phyloP scores from a whole-genome alignment of 2,113 vertebrate species.

The Tinamus guttatus region DNA sequence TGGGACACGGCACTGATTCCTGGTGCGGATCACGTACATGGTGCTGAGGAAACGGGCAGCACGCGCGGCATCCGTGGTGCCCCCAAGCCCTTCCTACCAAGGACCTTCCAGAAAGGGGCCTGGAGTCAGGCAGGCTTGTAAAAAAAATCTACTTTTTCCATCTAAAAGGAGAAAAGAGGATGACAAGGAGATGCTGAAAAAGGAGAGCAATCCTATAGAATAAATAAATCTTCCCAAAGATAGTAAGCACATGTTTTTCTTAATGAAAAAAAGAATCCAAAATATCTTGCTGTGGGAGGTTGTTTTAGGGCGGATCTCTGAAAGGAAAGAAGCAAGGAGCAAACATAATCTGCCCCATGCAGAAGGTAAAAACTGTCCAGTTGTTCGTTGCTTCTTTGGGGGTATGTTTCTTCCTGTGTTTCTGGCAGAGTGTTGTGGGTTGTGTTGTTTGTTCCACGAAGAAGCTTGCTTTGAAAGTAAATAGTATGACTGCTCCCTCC shows the following conservation, averaged over 20 bases:
- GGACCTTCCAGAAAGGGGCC: not conserved
- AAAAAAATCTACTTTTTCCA: not conserved
- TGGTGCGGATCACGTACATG: no score
- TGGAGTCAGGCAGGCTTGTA: not conserved
- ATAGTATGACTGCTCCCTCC: not conserved
- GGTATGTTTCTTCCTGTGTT: not conserved
- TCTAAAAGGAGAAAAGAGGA: not conserved
- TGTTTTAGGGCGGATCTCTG: not conserved
- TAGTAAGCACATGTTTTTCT: not conserved
- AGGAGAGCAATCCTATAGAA: not conserved
- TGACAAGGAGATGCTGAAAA: not conserved
- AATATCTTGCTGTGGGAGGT: not conserved
- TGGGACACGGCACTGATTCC: no score
- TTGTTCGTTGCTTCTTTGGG: not conserved
- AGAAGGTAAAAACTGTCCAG: not conserved
- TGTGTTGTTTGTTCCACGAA: not conserved
- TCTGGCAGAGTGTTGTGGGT: not conserved
- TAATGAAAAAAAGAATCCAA: not conserved
- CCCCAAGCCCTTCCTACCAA: not conserved
- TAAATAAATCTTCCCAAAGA: not conserved
- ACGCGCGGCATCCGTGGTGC: no score
- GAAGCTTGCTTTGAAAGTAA: slow-evolving; percentile 24
- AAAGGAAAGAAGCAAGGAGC: not conserved
- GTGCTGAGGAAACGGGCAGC: no score
- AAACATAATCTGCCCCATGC: accelerated